phyloP scores from a whole-genome alignment of 2,888 invertebrate species.

The Orgyia antiqua region DNA sequence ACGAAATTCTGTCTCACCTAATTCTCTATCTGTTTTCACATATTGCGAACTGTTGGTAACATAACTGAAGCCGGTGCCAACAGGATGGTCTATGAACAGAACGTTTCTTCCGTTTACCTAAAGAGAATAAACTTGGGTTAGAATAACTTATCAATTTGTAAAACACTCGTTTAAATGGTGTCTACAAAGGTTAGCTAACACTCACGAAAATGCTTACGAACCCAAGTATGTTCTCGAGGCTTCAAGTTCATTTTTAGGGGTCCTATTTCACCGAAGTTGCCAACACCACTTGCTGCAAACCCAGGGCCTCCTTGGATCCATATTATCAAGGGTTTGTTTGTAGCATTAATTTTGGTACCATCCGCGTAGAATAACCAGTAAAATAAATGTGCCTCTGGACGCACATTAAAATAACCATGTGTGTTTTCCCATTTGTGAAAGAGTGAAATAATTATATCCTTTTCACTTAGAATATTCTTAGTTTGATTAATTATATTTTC shows the following conservation, averaged over 20 bases:
- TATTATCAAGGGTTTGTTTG: slow-evolving; percentile 84
- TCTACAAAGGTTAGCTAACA: too few species aligned
- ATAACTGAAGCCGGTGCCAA: slow-evolving; percentile 92
- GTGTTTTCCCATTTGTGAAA: slow-evolving; percentile 18
- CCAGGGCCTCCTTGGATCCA: slow-evolving; percentile 96
- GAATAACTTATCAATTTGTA: too few species aligned
- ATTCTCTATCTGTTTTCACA: slow-evolving; percentile 51
- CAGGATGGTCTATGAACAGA: slow-evolving; percentile 93
- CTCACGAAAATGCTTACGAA: too few species aligned
- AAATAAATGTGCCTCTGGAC: slow-evolving; percentile 87
- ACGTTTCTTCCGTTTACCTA: slow-evolving; percentile 87
- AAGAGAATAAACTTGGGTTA: slow-evolving; percentile 11
- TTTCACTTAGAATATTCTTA: too few species aligned
- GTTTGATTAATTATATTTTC: too few species aligned
- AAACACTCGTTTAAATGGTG: too few species aligned
- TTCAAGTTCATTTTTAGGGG: slow-evolving; percentile 82
- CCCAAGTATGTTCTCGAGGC: slow-evolving; percentile 87
- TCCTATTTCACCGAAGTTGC: slow-evolving; percentile 91
- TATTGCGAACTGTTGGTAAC: slow-evolving; percentile 67
- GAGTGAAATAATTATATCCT: neutral
- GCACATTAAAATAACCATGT: slow-evolving; percentile 86
- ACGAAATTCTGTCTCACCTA: slow-evolving; percentile 57
- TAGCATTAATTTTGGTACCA: slow-evolving; percentile 71
- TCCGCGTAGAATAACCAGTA: slow-evolving; percentile 93
- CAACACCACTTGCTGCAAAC: slow-evolving; percentile 88